A percentile compares a stretch with the other conserved stretches of the same genome.
Evolutionary conservation across 2,113 vertebrate species (phyloP).

Genomic region (Canis aureus): DNA sequence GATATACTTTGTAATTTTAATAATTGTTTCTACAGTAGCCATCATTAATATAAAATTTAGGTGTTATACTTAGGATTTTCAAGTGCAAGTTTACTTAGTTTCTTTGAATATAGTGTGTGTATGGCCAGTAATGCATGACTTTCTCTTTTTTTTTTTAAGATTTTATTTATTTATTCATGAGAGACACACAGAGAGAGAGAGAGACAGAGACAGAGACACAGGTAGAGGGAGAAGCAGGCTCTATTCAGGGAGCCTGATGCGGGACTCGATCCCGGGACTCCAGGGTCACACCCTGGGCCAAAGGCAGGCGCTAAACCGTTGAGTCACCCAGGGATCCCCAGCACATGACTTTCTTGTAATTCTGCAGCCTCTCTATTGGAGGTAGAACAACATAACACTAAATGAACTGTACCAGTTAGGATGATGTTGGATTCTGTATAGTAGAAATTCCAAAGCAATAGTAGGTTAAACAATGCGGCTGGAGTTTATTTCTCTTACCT

Average conservation of each 20-base stretch:
- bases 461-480: neutral
- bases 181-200: too few species aligned
- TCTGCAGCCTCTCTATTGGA: neutral
- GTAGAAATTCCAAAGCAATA: slow-evolving; percentile 12
- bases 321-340: too few species aligned
- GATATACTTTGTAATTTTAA: slow-evolving; percentile 4
- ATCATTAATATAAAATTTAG: slow-evolving; percentile 3
- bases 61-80: neutral
- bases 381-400: neutral
- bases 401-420: neutral
- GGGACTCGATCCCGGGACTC: too few species aligned
- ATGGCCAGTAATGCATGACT: neutral
- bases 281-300: too few species aligned
- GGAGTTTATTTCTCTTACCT: neutral
- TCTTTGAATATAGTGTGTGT: neutral
- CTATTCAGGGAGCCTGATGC: too few species aligned
- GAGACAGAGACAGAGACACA: too few species aligned
- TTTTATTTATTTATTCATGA: too few species aligned
- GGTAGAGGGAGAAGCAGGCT: too few species aligned
- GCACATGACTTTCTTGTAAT: neutral
- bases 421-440: neutral
- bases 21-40: neutral
- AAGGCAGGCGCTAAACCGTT: too few species aligned
- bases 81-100: neutral
- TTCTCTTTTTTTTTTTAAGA: too few species aligned